Evolutionary conservation across 23 tunicate genomes (phyloP).

Genomic region (Oikopleura dioica): DNA sequence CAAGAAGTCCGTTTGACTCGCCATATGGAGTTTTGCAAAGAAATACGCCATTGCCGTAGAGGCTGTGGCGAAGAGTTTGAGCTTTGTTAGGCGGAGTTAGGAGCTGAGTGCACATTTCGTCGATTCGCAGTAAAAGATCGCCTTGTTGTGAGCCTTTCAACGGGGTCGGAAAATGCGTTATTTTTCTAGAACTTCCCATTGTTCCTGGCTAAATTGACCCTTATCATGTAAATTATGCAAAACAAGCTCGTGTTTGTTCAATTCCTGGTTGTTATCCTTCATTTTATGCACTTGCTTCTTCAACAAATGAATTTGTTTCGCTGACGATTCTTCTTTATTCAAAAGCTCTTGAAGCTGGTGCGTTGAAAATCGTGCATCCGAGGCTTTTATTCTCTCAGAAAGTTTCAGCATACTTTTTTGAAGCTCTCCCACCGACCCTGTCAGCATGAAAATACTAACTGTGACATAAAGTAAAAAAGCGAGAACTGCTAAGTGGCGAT

Average conservation of each 20-base stretch:
- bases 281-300: conserved; percentile 8
- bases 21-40: conserved; percentile 11
- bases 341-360: background rate
- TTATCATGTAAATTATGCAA: background rate
- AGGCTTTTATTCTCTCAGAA: background rate
- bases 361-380: background rate
- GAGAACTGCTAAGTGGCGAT: background rate
- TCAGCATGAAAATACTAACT: background rate
- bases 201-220: background rate
- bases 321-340: background rate
- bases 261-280: background rate
- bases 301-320: background rate
- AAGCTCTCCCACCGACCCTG: background rate
- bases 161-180: too few species aligned
- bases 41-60: conserved; percentile 1
- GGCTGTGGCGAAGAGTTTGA: background rate
- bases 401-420: background rate
- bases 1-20: background rate
- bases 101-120: background rate
- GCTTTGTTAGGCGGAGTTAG: conserved; percentile 6
- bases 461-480: background rate
- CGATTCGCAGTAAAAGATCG: background rate
- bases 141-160: too few species aligned
- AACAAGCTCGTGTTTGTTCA: background rate
- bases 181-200: background rate